A percentile compares a stretch with the other conserved stretches of the same genome.
Conservation (phyloP, 2,797 vertebrate genomes). For the Cheirogaleus major region DNA sequence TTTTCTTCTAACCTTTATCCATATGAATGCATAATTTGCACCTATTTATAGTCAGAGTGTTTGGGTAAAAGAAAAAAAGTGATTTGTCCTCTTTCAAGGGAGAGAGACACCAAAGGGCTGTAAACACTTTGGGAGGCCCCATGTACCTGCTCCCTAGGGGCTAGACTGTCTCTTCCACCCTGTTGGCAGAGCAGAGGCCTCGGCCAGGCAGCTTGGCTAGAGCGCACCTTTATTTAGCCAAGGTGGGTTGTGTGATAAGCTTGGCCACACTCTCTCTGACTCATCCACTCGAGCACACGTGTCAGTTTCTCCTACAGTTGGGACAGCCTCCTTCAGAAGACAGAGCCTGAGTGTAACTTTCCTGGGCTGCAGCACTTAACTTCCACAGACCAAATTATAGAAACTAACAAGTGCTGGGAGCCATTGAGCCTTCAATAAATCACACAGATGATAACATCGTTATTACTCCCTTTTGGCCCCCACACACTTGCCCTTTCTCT, state of each 20-base stretch:
- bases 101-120: not conserved
- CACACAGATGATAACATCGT: not conserved
- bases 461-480: not conserved
- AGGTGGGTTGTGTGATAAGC: constrained; percentile 32
- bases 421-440: not conserved
- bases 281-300: not conserved
- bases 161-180: not conserved
- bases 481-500: not conserved
- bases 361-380: not conserved
- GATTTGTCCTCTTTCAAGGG: not conserved
- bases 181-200: not conserved
- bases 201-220: not conserved
- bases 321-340: not conserved
- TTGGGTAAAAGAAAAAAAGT: not conserved
- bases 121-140: not conserved
- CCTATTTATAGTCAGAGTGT: not conserved
- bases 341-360: not conserved
- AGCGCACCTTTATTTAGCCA: constrained; percentile 62
- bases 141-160: fast-evolving
- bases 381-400: not conserved
- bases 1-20: not conserved
- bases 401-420: not conserved
- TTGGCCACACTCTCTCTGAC: not conserved
- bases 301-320: not conserved
- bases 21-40: not conserved